phyloP scores from a whole-genome alignment of 2,797 vertebrate species.

The Cuniculus paca region DNA sequence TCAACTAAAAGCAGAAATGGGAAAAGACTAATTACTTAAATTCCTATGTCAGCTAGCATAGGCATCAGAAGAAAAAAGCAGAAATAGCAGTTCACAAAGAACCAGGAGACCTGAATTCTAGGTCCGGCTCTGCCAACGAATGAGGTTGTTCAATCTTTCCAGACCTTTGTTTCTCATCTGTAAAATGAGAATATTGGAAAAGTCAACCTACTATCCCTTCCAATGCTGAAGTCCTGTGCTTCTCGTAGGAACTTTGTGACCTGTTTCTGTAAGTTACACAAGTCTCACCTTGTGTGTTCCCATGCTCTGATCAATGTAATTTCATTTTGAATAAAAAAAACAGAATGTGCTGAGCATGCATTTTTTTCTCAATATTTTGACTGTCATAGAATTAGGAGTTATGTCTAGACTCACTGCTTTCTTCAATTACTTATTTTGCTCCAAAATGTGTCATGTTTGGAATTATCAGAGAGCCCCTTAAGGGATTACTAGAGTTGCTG shows the following conservation, averaged over 20 bases:
- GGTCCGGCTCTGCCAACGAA: neutral
- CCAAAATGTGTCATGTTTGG: conserved; percentile 20
- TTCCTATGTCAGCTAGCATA: neutral
- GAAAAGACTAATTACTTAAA: neutral
- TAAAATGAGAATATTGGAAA: neutral
- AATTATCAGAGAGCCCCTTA: conserved; percentile 60
- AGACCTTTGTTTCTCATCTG: conserved; percentile 24
- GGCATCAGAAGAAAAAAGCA: neutral
- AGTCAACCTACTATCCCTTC: neutral
- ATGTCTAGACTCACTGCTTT: neutral
- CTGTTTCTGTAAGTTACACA: neutral
- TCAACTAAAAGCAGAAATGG: neutral
- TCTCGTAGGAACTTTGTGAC: neutral
- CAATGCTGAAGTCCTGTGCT: neutral
- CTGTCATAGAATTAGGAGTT: neutral
- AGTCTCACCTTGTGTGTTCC: neutral
- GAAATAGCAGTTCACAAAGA: neutral
- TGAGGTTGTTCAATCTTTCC: neutral
- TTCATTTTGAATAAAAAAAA: conserved; percentile 29
- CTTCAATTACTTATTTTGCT: conserved; percentile 42
- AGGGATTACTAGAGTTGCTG: conserved; percentile 69
- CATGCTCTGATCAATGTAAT: neutral
- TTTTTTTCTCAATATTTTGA: conserved; percentile 69
- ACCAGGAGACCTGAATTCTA: neutral
- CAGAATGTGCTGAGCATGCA: neutral